Evolutionary conservation across 2,888 invertebrate genomes (phyloP).

Genomic region (Drosophila neutralis): DNA sequence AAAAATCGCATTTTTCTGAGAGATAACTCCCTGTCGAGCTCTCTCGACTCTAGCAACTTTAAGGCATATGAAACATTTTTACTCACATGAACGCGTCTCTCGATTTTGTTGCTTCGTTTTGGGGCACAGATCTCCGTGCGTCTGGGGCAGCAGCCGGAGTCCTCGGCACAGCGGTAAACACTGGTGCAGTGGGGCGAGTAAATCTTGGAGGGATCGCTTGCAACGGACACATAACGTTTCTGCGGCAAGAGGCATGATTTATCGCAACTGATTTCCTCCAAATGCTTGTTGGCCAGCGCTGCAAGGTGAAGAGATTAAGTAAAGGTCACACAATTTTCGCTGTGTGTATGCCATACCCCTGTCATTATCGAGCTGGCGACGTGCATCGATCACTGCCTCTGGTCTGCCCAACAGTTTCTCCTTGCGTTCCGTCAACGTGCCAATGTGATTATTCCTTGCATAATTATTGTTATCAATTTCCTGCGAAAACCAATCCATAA

Average conservation of each 20-base stretch:
- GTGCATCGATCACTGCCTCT: constrained; percentile 77
- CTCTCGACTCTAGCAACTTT: not conserved
- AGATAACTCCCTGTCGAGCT: too few species aligned
- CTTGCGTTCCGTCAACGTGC: constrained; percentile 80
- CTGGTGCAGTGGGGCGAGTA: constrained; percentile 95
- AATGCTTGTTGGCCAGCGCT: constrained; percentile 82
- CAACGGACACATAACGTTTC: constrained; percentile 90
- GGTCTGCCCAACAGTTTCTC: constrained; percentile 80
- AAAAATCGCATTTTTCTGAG: not conserved
- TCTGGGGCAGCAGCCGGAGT: constrained; percentile 93
- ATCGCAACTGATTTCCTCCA: constrained; percentile 74
- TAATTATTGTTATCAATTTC: constrained; percentile 75
- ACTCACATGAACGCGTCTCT: constrained; percentile 93
- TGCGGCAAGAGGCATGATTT: constrained; percentile 86
- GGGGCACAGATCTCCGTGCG: constrained; percentile 91
- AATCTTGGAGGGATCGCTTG: constrained; percentile 87
- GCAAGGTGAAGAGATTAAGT: constrained; percentile 8
- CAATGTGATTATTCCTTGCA: constrained; percentile 79
- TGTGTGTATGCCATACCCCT: constrained; percentile 21
- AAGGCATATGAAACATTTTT: constrained; percentile 15
- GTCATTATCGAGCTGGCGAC: constrained; percentile 67
- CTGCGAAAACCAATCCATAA: constrained; percentile 51
- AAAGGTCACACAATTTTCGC: not conserved
- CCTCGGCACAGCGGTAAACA: constrained; percentile 93
- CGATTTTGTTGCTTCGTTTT: constrained; percentile 89